These are phyloP conservation scores for Monomorium pharaonis DNA, from an alignment of 1,140 invertebrate genomes.

Conservation along the genomic window DNA sequence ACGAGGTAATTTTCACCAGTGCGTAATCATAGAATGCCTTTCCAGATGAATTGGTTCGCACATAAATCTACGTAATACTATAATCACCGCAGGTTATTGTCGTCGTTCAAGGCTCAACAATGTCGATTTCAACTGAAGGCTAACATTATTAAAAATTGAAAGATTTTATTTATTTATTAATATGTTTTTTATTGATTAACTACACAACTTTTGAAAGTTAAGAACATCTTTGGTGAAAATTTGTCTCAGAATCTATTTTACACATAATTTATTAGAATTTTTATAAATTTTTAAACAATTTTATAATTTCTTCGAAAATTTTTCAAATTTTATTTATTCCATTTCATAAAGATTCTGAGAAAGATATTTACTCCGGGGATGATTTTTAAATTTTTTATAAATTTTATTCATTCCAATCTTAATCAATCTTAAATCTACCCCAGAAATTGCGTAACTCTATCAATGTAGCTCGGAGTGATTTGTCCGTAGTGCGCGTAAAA, in stretches of 20 bases:
- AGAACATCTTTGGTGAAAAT: too few species aligned
- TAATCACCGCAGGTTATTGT: neutral
- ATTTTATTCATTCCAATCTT: neutral
- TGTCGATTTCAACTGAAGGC: neutral
- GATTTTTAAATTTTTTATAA: neutral
- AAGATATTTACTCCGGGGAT: too few species aligned
- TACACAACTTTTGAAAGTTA: neutral
- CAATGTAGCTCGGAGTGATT: neutral
- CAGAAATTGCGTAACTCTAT: neutral
- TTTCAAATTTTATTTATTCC: neutral
- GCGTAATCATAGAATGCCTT: conserved; percentile 6
- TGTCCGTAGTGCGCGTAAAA: neutral
- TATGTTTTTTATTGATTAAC: neutral
- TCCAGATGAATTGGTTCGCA: neutral
- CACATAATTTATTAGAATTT: too few species aligned
- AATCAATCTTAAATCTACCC: neutral
- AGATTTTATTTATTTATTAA: neutral
- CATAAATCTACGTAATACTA: conserved; percentile 5
- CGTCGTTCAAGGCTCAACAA: conserved; percentile 6
- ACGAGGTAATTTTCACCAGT: neutral
- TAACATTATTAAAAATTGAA: neutral
- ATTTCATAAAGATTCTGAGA: too few species aligned
- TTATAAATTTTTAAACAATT: too few species aligned
- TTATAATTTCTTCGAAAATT: too few species aligned
- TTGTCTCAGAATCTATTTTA: too few species aligned